These are phyloP conservation scores for Heliocidaris tuberculata DNA, from an alignment of 35 echinoderm and acorn worm species.

Conservation along the genomic window DNA sequence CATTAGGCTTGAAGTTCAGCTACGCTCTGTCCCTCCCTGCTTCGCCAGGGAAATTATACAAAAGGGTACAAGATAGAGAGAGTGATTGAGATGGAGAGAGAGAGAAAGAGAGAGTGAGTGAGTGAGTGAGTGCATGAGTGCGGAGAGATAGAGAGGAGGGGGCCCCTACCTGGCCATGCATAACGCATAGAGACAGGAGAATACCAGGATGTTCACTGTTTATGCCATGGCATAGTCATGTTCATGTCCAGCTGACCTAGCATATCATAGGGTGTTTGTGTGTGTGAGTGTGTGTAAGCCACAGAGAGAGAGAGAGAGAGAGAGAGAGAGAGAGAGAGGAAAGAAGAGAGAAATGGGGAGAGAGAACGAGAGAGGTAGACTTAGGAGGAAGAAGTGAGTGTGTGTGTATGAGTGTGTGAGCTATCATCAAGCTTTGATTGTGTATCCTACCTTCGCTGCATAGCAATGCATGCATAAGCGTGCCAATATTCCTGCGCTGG, in stretches of 20 bases:
- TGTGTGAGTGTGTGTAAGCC: neutral
- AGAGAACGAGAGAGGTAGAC: neutral
- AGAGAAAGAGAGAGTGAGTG: neutral
- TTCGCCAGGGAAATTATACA: neutral
- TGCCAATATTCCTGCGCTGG: conserved; percentile 1
- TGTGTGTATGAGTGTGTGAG: conserved; percentile 6
- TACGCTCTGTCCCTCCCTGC: neutral
- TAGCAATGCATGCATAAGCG: conserved; percentile 41
- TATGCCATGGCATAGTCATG: conserved; percentile 14
- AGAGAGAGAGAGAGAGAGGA: neutral
- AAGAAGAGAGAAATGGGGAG: neutral
- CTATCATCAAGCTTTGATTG: neutral
- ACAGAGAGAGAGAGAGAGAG: neutral
- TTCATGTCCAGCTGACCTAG: neutral
- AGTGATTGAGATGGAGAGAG: conserved; percentile 34
- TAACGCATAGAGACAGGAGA: neutral
- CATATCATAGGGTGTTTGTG: neutral
- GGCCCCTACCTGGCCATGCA: neutral
- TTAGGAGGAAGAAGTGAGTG: neutral
- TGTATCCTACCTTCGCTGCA: conserved; percentile 21
- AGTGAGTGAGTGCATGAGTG: conserved; percentile 9
- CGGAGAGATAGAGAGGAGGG: neutral
- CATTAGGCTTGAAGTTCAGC: neutral
- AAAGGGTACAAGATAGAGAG: conserved; percentile 18
- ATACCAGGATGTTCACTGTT: conserved; percentile 3